Base-by-base conservation (phyloP, 2,113 vertebrate species). In the Calyptommatus sinebrachiatus region DNA sequence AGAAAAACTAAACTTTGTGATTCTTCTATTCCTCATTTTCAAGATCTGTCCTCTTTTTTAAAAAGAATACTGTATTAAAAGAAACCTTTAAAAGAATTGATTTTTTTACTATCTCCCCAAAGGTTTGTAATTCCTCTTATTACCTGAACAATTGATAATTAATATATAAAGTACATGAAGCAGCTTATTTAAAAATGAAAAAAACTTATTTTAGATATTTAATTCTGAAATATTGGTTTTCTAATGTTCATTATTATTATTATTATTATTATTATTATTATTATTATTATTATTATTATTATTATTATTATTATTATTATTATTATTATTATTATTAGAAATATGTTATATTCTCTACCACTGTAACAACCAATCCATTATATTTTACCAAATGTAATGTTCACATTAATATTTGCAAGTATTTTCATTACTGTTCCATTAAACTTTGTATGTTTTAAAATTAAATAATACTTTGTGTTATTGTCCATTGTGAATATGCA, bases 231-330 rank as follows among this genome's bases (percentile, higher is more conserved):
- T 8, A 11, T 46, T 28, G 46, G 26, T 65, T 76, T 65, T 28
- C 63, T 26, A 4, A 28, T 76, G 28, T 76, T 76, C 7, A 48
- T 2, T 46, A 66, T 84, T 74, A 29, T 72, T 69, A 28, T 9
- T 1, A 7, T n/a, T 1, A 3, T 0, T 2, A 4, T 14, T 63
- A 21, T 1, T 41, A 1, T 7, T 72, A n/a, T n/a, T n/a, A n/a
- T n/a, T n/a, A n/a, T n/a, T n/a, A n/a, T n/a, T n/a, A n/a, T n/a
- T n/a, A n/a, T n/a, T n/a, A n/a, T n/a, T n/a, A n/a, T n/a, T n/a
- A n/a, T n/a, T n/a, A n/a, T n/a, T n/a, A n/a, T n/a, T n/a, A n/a
- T n/a, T n/a, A n/a, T n/a, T n/a, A n/a, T n/a, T n/a, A n/a, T n/a
- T n/a, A n/a, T n/a, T n/a, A n/a, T n/a, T n/a, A n/a, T 81, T 14